Conservation (phyloP, 2,797 vertebrate genomes). For the Psittacula derbiana region DNA sequence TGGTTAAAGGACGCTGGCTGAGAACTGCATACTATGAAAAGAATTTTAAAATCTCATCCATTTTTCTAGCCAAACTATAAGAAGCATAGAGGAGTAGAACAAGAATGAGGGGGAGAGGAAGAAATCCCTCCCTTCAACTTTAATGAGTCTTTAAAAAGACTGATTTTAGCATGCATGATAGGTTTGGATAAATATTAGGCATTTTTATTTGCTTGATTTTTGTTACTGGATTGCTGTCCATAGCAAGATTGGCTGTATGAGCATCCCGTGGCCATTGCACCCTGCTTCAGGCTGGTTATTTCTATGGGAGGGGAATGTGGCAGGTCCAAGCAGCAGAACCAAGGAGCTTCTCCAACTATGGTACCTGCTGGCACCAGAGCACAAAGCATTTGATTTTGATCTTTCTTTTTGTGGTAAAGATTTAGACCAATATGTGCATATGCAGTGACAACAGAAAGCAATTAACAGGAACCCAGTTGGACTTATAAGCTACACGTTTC, state of each 20-base stretch:
- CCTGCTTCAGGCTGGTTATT: not conserved
- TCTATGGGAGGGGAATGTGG: not conserved
- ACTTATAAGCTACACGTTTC: not conserved
- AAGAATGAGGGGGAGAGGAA: not conserved
- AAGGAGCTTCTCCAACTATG: not conserved
- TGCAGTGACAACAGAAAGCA: not conserved
- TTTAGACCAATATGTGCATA: not conserved
- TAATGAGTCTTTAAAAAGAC: not conserved
- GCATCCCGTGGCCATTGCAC: not conserved
- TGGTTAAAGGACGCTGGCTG: not conserved
- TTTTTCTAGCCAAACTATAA: not conserved
- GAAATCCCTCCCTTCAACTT: not conserved
- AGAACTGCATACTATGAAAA: not conserved
- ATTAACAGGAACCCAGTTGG: not conserved
- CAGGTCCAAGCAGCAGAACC: not conserved
- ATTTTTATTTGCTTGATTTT: not conserved
- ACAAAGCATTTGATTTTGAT: not conserved
- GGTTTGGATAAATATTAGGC: not conserved
- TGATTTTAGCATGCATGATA: not conserved
- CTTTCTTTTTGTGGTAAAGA: not conserved
- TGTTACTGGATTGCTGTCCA: not conserved
- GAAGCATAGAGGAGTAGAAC: not conserved
- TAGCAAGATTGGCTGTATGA: not conserved
- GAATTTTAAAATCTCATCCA: not conserved
- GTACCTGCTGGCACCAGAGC: not conserved